These are phyloP conservation scores for Tenualosa ilisha DNA, from an alignment of 2,797 vertebrate genomes.

Conservation along the genomic window DNA sequence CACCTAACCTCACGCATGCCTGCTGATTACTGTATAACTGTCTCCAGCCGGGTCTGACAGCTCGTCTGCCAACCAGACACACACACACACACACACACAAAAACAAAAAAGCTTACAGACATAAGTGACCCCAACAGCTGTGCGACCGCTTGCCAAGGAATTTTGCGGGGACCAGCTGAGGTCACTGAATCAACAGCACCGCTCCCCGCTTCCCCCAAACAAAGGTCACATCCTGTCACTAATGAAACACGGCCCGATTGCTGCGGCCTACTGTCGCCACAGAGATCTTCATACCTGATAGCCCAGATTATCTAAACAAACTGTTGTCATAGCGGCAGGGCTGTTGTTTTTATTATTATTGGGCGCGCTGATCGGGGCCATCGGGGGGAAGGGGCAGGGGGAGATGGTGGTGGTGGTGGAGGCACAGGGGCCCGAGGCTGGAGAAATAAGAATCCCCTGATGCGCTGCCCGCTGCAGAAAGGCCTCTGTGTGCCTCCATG, in stretches of 20 bases:
- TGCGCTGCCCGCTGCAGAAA: background rate
- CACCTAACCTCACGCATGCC: background rate
- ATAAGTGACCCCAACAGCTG: slow-evolving; percentile 15
- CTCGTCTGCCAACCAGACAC: background rate
- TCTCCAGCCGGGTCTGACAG: background rate
- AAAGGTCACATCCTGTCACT: slow-evolving; percentile 21
- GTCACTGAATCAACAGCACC: background rate
- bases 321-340: slow-evolving; percentile 13
- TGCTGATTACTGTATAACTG: background rate
- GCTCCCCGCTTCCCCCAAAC: background rate
- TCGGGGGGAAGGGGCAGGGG: background rate
- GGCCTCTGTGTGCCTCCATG: background rate
- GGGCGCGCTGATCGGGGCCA: background rate
- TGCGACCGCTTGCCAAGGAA: slow-evolving; percentile 12
- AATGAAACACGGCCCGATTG: background rate
- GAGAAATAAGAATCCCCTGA: slow-evolving; percentile 16
- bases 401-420: too few species aligned
- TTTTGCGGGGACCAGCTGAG: background rate
- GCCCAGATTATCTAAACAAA: slow-evolving; percentile 16
- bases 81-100: background rate
- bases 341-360: slow-evolving; percentile 24
- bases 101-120: background rate
- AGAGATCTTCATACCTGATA: background rate
- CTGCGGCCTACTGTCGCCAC: slow-evolving; percentile 18
- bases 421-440: background rate